Base-by-base conservation (phyloP, 2,888 invertebrate genomes). In the Ophonus ardosiacus region DNA sequence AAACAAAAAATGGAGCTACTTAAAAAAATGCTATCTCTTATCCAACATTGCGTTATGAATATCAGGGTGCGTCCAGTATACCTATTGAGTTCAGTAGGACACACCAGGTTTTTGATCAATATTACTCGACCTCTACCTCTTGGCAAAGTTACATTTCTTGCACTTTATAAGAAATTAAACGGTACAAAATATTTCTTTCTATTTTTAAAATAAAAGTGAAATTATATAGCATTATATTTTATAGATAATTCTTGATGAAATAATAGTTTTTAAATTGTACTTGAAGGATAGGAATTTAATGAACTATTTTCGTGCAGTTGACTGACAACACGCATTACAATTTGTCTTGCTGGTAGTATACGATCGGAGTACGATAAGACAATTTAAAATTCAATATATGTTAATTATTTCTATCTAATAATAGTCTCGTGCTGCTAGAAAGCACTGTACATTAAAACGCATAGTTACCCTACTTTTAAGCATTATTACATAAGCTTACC, bases 371-470 rank as follows among this genome's bases (percentile, higher is more conserved):
- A 6, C 63, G 24, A 63, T 21, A 21, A 63, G 63, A 21, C 24
- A 13, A 59, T 59, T 15, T 59, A 21, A 63, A 63, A 13, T 4
- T 63, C 43, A 21, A 63, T 13, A 63, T 31, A 31, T 31, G 31
- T 31, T 63, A 24, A 63, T 24, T 63, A 24, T 63, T 63, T 21
- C 63, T 63, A 63, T 21, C 63, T 63, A 63, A 18, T 63, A 63
- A 63, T 63, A 63, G 63, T 13, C 13, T 51, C 43, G 43, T 51
- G 43, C 43, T 51, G 13, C 6, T 51, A 13, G 5, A 10, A 51
- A 13, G 43, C 43, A 10, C 13, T 51, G 13, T 51, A 51, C 43
- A 51, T 51, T 51, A 51, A 51, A 51, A 10, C 8, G 10, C 13
- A 8, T 51, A 51, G 43, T 51, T 51, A 51, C 43, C 43, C 13